Evolutionary conservation across 2,113 vertebrate species (phyloP).

Genomic region (Hemibagrus wyckioides): DNA sequence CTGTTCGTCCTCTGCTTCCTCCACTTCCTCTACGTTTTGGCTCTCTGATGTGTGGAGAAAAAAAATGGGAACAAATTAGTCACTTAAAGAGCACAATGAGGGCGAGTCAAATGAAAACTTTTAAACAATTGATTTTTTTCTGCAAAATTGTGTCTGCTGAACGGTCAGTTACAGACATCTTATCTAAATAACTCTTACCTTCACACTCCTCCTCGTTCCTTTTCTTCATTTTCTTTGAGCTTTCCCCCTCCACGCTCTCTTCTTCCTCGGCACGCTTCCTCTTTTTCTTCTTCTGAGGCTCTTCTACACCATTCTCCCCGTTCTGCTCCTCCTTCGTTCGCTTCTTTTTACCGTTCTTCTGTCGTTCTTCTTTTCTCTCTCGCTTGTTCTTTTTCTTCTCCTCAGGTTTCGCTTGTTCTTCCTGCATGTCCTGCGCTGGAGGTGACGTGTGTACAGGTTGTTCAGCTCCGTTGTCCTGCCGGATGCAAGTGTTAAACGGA

Average conservation of each 20-base stretch:
- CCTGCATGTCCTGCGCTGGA: constrained; percentile 20
- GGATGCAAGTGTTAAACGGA: not conserved
- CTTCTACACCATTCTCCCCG: constrained; percentile 48
- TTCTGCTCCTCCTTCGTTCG: constrained; percentile 52
- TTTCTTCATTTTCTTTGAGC: constrained; percentile 63
- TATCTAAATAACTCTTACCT: constrained; percentile 59
- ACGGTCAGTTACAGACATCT: not conserved
- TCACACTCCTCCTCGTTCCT: constrained; percentile 64
- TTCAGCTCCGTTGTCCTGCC: not conserved
- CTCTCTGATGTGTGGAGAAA: constrained; percentile 46
- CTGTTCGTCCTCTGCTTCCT: constrained; percentile 46
- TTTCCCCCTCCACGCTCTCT: constrained; percentile 33
- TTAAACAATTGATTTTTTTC: too few species aligned
- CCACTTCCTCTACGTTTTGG: constrained; percentile 24
- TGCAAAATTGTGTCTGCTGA: too few species aligned
- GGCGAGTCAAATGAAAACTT: too few species aligned
- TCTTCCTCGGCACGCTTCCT: constrained; percentile 57
- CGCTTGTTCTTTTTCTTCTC: constrained; percentile 80
- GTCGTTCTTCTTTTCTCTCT: constrained; percentile 82
- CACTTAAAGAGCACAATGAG: not conserved
- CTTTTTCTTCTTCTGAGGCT: constrained; percentile 58
- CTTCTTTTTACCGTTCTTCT: constrained; percentile 74
- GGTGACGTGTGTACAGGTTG: not conserved
- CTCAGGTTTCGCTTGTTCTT: constrained; percentile 33
- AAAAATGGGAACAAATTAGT: not conserved